Evolutionary conservation across 2,888 invertebrate genomes (phyloP).

Genomic region (Digitonthophagus gazella): DNA sequence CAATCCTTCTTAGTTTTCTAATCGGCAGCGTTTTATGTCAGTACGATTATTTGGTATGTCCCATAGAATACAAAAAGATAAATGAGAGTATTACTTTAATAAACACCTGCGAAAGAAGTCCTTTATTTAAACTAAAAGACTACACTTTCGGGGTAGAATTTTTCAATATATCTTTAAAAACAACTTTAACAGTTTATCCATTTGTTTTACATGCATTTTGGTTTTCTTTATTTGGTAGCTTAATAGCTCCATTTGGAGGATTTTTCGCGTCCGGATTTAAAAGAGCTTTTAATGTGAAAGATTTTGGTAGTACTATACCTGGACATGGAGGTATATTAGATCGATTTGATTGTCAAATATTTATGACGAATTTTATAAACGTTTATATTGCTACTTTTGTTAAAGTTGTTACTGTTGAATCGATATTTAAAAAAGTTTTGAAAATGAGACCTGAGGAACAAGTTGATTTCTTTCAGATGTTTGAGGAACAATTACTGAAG

Average conservation of each 20-base stretch:
- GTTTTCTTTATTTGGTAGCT: slow-evolving; percentile 93
- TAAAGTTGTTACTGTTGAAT: slow-evolving; percentile 61
- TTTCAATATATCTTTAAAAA: slow-evolving; percentile 29
- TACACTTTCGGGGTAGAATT: slow-evolving; percentile 55
- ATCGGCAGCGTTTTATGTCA: slow-evolving; percentile 87
- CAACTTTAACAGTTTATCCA: slow-evolving; percentile 68
- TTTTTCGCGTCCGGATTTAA: slow-evolving; percentile 99
- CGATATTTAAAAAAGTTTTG: slow-evolving; percentile 86
- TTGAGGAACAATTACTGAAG: slow-evolving; percentile 64
- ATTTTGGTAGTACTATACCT: slow-evolving; percentile 98
- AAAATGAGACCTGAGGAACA: slow-evolving; percentile 90
- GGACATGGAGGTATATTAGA: slow-evolving; percentile 99
- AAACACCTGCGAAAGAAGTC: slow-evolving; percentile 89
- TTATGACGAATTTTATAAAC: slow-evolving; percentile 99
- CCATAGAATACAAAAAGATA: slow-evolving; percentile 92
- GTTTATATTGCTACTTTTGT: slow-evolving; percentile 86
- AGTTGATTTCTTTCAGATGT: slow-evolving; percentile 79
- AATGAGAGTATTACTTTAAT: slow-evolving; percentile 81
- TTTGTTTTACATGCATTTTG: slow-evolving; percentile 93
- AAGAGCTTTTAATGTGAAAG: slow-evolving; percentile 98
- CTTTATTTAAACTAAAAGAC: slow-evolving; percentile 81
- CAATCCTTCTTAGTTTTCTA: slow-evolving; percentile 84
- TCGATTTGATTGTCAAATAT: slow-evolving; percentile 98
- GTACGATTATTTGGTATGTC: slow-evolving; percentile 94
- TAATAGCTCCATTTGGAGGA: slow-evolving; percentile 98